These are phyloP conservation scores for Protonibea diacanthus DNA, from an alignment of 2,797 vertebrate species.

Conservation along the genomic window DNA sequence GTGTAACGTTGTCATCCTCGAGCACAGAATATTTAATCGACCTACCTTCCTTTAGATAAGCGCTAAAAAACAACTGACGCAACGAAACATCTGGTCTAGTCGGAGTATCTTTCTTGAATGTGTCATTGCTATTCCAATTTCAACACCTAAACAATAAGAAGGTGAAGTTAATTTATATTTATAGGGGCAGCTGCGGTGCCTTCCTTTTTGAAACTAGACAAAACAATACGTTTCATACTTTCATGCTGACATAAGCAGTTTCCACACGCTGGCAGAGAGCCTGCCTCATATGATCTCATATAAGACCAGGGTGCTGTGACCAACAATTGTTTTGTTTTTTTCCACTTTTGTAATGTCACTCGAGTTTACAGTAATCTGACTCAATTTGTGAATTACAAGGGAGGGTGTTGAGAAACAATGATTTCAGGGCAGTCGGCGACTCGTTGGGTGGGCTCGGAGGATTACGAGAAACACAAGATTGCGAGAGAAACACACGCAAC, in stretches of 20 bases:
- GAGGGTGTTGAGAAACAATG: not conserved
- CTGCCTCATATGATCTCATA: conserved; percentile 24
- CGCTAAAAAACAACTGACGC: not conserved
- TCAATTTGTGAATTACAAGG: conserved; percentile 39
- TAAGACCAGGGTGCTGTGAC: conserved; percentile 10
- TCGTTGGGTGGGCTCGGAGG: conserved; percentile 9
- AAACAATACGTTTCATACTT: conserved; percentile 54
- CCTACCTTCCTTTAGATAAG: not conserved
- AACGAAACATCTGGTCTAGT: not conserved
- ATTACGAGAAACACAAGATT: conserved; percentile 4
- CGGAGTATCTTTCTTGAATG: not conserved
- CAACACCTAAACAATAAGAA: conserved; percentile 14
- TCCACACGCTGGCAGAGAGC: conserved; percentile 33
- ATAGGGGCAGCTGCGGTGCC: conserved; percentile 34
- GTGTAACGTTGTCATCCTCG: too few relatives aligned
- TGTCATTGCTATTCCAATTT: not conserved
- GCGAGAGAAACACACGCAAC: not conserved
- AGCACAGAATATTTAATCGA: not conserved
- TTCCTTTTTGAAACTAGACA: conserved; percentile 63
- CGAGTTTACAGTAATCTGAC: conserved; percentile 60
- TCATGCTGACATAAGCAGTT: conserved; percentile 59
- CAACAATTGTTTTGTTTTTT: conserved; percentile 1
- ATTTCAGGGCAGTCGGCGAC: not conserved
- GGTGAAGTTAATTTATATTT: conserved; percentile 10
- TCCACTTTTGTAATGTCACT: conserved; percentile 35